phyloP scores from a whole-genome alignment of 2,888 invertebrate species.

The Corbicula japonica region DNA sequence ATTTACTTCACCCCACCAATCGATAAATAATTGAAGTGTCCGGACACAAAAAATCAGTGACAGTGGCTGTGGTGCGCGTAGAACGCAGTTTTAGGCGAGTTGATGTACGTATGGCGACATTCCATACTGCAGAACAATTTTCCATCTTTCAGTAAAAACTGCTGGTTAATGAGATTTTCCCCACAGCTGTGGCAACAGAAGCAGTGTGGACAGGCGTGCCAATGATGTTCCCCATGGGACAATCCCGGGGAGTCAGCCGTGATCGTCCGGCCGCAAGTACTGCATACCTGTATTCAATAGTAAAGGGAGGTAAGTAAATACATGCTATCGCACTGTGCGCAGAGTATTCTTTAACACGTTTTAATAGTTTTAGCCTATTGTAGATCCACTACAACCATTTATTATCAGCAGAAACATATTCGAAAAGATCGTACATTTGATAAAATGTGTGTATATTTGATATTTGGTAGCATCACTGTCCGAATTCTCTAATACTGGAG shows the following conservation, averaged over 20 bases:
- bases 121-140: conserved; percentile 77
- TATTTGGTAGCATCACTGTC: no score
- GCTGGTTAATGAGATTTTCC: conserved; percentile 78
- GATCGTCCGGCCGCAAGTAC: conserved; percentile 78
- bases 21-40: no score
- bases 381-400: no score
- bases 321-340: neutral
- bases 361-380: no score
- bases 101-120: conserved; percentile 70
- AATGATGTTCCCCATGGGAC: conserved; percentile 79
- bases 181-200: conserved; percentile 80
- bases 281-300: conserved; percentile 73
- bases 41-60: conserved; percentile 19
- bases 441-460: no score
- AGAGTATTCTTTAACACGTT: no score
- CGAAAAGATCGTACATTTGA: no score
- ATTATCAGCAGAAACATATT: no score
- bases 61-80: conserved; percentile 1
- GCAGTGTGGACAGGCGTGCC: conserved; percentile 83
- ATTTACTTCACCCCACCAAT: no score
- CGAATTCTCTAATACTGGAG: neutral
- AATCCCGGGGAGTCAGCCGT: conserved; percentile 81
- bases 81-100: conserved; percentile 37
- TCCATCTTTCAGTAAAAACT: conserved; percentile 79
- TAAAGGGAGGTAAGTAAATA: neutral